These are phyloP conservation scores for Eretmodus cyanostictus DNA, from an alignment of 2,113 vertebrate genomes.

Conservation along the genomic window DNA sequence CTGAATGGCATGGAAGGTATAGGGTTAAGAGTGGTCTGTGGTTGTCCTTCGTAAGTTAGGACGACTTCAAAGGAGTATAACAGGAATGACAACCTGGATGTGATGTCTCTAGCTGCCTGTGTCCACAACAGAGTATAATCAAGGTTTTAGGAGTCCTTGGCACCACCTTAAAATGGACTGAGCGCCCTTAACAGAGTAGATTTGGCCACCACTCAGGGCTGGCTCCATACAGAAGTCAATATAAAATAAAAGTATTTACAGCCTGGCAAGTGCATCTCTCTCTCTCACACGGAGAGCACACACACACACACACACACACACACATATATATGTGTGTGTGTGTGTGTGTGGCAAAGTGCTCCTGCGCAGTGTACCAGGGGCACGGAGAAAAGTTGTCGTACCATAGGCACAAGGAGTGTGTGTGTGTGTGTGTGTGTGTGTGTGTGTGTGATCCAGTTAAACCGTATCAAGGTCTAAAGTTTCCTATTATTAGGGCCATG, in stretches of 20 bases:
- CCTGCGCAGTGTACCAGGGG: no score
- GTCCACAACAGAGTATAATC: not conserved
- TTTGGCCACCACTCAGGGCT: not conserved
- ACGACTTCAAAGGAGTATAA: not conserved
- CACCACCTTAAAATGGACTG: not conserved
- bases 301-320: not conserved
- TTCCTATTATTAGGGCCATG: not conserved
- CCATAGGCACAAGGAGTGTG: no score
- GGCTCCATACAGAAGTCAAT: not conserved
- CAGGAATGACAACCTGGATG: not conserved
- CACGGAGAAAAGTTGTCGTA: no score
- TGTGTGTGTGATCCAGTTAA: not conserved
- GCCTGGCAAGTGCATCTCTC: not conserved
- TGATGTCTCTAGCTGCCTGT: not conserved
- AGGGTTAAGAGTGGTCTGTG: not conserved
- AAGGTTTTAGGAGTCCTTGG: not conserved
- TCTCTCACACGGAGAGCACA: not conserved
- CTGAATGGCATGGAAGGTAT: not conserved
- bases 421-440: no score
- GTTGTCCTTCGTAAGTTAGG: not conserved
- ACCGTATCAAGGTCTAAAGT: not conserved
- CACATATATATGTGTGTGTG: no score
- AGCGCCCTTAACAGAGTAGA: not conserved
- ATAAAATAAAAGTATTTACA: not conserved
- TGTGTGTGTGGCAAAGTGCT: not conserved